A percentile compares a stretch with the other conserved stretches of the same genome.
Conservation (phyloP, 2,797 vertebrate species). For the Notolabrus celidotus region DNA sequence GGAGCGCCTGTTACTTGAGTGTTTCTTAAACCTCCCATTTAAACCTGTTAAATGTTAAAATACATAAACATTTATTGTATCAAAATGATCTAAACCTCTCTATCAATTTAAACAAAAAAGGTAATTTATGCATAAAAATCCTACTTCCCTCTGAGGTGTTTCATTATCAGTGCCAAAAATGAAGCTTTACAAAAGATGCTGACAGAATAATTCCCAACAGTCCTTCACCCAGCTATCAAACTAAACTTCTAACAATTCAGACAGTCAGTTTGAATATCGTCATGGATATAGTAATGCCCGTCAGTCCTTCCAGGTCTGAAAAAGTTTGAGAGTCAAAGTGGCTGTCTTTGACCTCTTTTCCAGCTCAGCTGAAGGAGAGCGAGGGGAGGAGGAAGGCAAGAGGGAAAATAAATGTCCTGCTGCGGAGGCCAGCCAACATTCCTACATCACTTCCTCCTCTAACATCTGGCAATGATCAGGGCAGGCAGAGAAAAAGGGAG, state of each 20-base stretch:
- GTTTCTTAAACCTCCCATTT: constrained; percentile 29
- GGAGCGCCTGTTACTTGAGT: constrained; percentile 44
- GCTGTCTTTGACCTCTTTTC: constrained; percentile 80
- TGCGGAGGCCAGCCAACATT: constrained; percentile 76
- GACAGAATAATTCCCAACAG: not conserved
- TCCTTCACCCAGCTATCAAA: constrained; percentile 4
- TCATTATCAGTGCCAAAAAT: no score
- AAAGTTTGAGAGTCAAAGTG: constrained; percentile 59
- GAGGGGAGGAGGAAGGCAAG: constrained; percentile 47
- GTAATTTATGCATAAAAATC: no score
- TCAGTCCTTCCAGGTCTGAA: constrained; percentile 25
- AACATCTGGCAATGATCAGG: constrained; percentile 84
- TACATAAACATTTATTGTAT: constrained; percentile 4
- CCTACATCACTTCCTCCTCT: constrained; percentile 82
- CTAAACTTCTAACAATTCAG: not conserved
- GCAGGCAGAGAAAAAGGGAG: constrained; percentile 53
- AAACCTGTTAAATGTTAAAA: constrained; percentile 20
- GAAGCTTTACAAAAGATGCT: no score
- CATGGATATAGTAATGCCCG: not conserved
- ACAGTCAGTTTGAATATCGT: constrained; percentile 2
- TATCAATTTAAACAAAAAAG: not conserved
- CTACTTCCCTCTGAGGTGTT: constrained; percentile 21
- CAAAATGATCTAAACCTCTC: not conserved
- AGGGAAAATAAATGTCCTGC: constrained; percentile 75
- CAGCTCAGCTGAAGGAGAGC: constrained; percentile 60